Percentiles rank a stretch among this genome's conserved stretches.
Evolutionary conservation across 2,888 invertebrate species (phyloP).

Genomic region (Stegana nigrithorax): DNA sequence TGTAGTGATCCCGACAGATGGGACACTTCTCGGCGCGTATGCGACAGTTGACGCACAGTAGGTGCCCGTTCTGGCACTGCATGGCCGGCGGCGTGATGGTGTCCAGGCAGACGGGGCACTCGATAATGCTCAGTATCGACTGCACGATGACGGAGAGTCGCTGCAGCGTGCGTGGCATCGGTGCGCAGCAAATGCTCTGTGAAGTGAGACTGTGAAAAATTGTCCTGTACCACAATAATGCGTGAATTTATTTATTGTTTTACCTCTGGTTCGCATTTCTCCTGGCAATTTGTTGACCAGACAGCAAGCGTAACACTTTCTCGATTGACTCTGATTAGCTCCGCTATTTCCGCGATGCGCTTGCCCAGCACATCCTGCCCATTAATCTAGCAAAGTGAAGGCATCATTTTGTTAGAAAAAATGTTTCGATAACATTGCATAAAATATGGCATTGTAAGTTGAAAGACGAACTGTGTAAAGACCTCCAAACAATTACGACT

Average conservation of each 20-base stretch:
- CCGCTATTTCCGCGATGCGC: slow-evolving; percentile 71
- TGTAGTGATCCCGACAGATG: slow-evolving; percentile 73
- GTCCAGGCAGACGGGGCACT: slow-evolving; percentile 76
- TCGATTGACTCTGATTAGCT: slow-evolving; percentile 68
- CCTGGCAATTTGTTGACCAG: slow-evolving; percentile 70
- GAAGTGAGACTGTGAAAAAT: neutral
- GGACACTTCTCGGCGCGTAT: slow-evolving; percentile 74
- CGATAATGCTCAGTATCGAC: slow-evolving; percentile 71
- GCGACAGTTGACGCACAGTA: slow-evolving; percentile 74
- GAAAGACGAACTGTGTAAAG: no score
- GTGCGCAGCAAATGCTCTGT: slow-evolving; percentile 71
- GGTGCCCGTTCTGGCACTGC: slow-evolving; percentile 77
- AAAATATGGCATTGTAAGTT: no score
- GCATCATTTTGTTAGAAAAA: no score
- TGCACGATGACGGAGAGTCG: slow-evolving; percentile 71
- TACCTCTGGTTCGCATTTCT: slow-evolving; percentile 69
- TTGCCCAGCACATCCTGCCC: slow-evolving; percentile 71
- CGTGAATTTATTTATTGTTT: slow-evolving; percentile 31
- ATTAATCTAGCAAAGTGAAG: slow-evolving; percentile 70
- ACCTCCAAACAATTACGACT: no score
- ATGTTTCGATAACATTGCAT: no score
- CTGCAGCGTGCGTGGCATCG: slow-evolving; percentile 71
- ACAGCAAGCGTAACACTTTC: slow-evolving; percentile 69
- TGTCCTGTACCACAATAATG: neutral
- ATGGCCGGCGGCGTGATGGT: slow-evolving; percentile 74